Evolutionary conservation across 2,888 invertebrate genomes (phyloP), one percentile per base, ranked within the genome.

Genomic region (Smittia aterrima): DNA sequence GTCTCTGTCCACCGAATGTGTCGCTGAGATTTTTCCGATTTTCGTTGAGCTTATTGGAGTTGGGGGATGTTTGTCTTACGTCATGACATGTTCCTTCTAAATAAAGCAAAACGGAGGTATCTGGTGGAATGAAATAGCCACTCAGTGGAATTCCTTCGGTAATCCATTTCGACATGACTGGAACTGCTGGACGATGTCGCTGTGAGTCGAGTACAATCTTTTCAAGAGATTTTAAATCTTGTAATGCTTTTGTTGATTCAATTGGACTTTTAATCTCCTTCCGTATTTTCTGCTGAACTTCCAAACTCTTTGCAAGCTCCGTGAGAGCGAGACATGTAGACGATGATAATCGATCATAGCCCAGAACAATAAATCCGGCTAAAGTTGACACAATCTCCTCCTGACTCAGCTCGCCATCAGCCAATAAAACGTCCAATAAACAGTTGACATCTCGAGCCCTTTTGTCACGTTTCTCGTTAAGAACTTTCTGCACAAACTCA

Each of bases 61-160:
- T 22, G 9, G 18, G 6, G 22, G 4, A 20, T 9, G 11, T 38
- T 38, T 18, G 16, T 58, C 11, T 11, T 47, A 11, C 47, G 16
- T 47, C 47, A 16, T n/a, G 47, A 11, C 20, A 7, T 6, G 20
- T 58, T 1, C 58, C 58, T n/a, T 67, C 6, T 1, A 67, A 24
- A 24, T 41, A 67, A 20, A 67, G 4, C 1, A 67, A 24, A 1
- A 67, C 67, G 1, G 20, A 38, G 3, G n/a, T 22, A n/a, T 67
- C 41, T 47, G 67, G 67, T n/a, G 67, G 67, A 3, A 67, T 41
- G 22, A 67, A 67, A n/a, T n/a, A 4, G 20, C 67, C 67, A 24
- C 13, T 67, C 24, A 67, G 13, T 24, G 67, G 67, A 25, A 67
- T 7, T 1, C 67, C 41, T 16, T 20, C 7, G 13, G 16, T 67